These are phyloP conservation scores for Corticium candelabrum DNA, from an alignment of 37 sponge, comb jelly and placozoan genomes.

Conservation along the genomic window DNA sequence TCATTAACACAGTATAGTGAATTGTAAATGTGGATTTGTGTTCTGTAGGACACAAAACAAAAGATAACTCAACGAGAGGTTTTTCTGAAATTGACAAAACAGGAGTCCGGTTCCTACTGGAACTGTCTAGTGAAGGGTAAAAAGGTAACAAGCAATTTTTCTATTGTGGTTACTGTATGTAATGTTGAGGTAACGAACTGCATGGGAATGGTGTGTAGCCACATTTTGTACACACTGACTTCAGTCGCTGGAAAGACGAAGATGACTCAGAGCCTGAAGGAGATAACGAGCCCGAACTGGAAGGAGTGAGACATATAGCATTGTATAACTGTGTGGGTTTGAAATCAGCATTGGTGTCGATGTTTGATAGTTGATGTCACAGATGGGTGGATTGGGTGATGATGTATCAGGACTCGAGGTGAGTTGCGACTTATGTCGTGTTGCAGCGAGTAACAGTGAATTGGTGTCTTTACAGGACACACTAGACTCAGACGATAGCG, in stretches of 20 bases:
- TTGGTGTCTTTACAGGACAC: too few species aligned
- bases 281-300: conserved; percentile 22
- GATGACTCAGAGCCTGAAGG: conserved; percentile 62
- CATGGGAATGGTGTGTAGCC: too few species aligned
- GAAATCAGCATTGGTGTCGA: not conserved
- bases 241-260: conserved; percentile 82
- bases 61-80: conserved; percentile 45
- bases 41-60: conserved; percentile 49
- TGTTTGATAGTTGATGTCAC: not conserved
- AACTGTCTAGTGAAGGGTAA: conserved; percentile 21
- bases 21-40: not conserved
- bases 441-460: too few species aligned
- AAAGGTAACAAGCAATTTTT: too few species aligned
- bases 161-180: too few species aligned
- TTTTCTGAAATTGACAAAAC: conserved; percentile 52
- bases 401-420: not conserved
- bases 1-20: not conserved
- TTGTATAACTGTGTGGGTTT: too few species aligned
- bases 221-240: conserved; percentile 55
- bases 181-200: too few species aligned
- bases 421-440: too few species aligned
- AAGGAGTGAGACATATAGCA: not conserved
- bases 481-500: not conserved
- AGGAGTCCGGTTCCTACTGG: conserved; percentile 70
- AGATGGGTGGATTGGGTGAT: not conserved